These are phyloP conservation scores for Drosophila serrata DNA, from an alignment of 1,140 invertebrate genomes.

Conservation along the genomic window DNA sequence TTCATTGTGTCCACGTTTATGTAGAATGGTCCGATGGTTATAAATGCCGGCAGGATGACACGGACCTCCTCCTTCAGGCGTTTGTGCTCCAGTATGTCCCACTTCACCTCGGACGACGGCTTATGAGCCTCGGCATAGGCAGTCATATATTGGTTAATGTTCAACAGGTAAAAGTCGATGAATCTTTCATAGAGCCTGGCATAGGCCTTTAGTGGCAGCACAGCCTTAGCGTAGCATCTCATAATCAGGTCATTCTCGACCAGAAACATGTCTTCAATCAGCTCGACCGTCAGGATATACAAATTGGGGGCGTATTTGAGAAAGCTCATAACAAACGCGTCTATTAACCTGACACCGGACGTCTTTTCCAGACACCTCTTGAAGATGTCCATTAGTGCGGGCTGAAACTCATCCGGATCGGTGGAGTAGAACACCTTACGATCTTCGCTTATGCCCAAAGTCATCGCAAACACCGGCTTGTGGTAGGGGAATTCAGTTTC, in stretches of 20 bases:
- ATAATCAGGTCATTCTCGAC: conserved; percentile 48
- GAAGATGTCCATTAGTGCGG: conserved; percentile 64
- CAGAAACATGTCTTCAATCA: conserved; percentile 73
- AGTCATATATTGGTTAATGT: conserved; percentile 54
- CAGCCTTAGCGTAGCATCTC: conserved; percentile 60
- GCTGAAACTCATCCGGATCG: conserved; percentile 74
- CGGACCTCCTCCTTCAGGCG: conserved; percentile 73
- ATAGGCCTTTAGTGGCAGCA: conserved; percentile 65
- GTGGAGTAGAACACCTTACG: conserved; percentile 72
- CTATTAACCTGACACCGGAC: conserved; percentile 63
- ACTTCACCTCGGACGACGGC: conserved; percentile 68
- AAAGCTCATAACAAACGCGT: conserved; percentile 58
- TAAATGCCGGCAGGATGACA: conserved; percentile 63
- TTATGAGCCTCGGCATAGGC: conserved; percentile 49
- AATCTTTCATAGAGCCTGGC: conserved; percentile 64
- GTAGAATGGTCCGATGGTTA: conserved; percentile 76
- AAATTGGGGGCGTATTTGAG: conserved; percentile 74
- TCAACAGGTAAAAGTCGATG: conserved; percentile 69
- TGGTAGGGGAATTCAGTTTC: conserved; percentile 66
- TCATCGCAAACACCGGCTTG: conserved; percentile 71
- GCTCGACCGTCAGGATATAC: conserved; percentile 74
- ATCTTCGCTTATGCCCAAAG: conserved; percentile 63
- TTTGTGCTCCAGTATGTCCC: conserved; percentile 75
- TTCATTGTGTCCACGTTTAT: conserved; percentile 76
- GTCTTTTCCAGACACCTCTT: conserved; percentile 69